phyloP scores from a whole-genome alignment of 2,797 vertebrate species.

The Lacerta viridis region DNA sequence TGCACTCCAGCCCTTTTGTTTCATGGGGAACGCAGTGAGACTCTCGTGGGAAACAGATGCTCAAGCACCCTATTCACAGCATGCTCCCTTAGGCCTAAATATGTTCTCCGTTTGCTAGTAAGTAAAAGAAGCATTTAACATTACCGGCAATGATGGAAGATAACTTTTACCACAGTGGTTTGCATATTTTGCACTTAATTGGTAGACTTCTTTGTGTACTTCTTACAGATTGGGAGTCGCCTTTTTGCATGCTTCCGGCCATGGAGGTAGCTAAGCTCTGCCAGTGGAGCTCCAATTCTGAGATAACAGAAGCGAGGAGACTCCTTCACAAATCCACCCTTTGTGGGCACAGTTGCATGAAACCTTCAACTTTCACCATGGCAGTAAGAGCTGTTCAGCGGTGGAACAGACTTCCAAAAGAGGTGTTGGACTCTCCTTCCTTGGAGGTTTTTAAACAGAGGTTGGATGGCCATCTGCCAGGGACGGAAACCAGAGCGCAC shows the following conservation, averaged over 20 bases:
- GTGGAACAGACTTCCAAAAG: no score
- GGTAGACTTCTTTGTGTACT: background rate
- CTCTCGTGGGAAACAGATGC: slow-evolving; percentile 58
- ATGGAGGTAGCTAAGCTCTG: background rate
- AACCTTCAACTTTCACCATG: background rate
- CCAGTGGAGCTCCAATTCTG: fast-evolving
- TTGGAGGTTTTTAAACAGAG: no score
- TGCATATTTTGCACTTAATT: slow-evolving; percentile 47
- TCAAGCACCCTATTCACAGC: slow-evolving; percentile 49
- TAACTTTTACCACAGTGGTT: slow-evolving; percentile 38
- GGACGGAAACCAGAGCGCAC: no score
- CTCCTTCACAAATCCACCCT: background rate
- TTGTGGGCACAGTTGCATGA: background rate
- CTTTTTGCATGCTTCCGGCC: background rate
- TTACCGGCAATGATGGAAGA: slow-evolving; percentile 41
- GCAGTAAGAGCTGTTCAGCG: background rate
- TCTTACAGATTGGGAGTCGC: background rate
- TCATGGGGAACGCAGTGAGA: slow-evolving; percentile 4
- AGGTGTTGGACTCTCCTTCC: no score
- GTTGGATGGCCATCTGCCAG: no score
- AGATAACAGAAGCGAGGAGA: background rate
- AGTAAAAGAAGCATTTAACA: slow-evolving; percentile 56
- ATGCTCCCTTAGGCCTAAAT: slow-evolving; percentile 44
- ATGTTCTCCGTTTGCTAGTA: slow-evolving; percentile 45
- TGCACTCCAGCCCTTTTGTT: background rate